Evolutionary conservation across 2,888 invertebrate species (phyloP), one percentile per base, ranked within the genome.

Genomic region (Lasiommata megera): DNA sequence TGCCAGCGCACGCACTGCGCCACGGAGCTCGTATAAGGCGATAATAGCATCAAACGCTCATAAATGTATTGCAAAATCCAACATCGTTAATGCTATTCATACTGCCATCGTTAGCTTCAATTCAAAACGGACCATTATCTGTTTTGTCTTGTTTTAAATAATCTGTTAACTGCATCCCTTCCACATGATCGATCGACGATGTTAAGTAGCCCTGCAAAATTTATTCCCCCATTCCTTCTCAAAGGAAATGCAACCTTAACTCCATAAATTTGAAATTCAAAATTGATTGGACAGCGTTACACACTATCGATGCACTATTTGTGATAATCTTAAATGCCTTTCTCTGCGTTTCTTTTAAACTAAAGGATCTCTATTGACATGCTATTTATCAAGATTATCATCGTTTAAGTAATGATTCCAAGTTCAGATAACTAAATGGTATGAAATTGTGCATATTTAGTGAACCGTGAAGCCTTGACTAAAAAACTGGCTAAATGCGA

Each of bases 281-380:
- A 40, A 58, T 69, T 68, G 6, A 34, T 36, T 38, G 18, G 62
- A 64, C 56, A 43, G 12, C 17, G 38, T 55, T 64, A 50, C 66
- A 74, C 72, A 79, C 77, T 77, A 80, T 81, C 73, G 76, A 78
- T 79, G 76, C 79, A 79, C 71, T 72, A 71, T 75, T 73, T 69
- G 56, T 56, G 64, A 66, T 67, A 57, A 65, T 69, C 64, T 64
- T 63, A 61, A 59, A 64, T 65, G 56, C 59, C 54, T 60, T 53
- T 56, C 58, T 58, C 47, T 51, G 60, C 61, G 63, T 65, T 67
- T 60, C 60, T 64, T 67, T 60, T 61, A 62, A 52, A 63, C 46
- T 60, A 54, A 50, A 38, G 38, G 31, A 41, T 41, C 55, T 46
- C 59, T 62, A 67, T 64, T 62, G 67, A 64, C 67, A 62, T 61